Base-by-base conservation (phyloP, 2,797 vertebrate species). In the Serranus cabrilla region DNA sequence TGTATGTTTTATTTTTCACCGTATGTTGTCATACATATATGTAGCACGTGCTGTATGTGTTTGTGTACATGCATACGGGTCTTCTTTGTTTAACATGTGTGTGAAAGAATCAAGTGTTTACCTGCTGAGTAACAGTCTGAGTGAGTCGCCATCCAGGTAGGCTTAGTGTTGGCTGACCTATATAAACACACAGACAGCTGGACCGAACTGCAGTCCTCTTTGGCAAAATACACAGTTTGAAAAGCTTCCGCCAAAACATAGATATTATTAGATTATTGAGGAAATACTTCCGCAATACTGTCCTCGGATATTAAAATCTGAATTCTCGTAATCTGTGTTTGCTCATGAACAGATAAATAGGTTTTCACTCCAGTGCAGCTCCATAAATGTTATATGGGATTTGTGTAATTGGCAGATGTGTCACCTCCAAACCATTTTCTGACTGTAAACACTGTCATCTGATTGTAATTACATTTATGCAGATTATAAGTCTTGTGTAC, bases 161-260 rank as follows among this genome's bases (percentile, higher is more conserved):
- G 89, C 83, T 91, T 88, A 89, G 68, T 17, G 49, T 61, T 50
- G 77, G 50, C 72, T 89, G 92, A 91, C 92, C 89, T 67, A 89
- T 47, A 90, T 90, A 86, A 78, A 82, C 70, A 85, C 59, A 71
- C 43, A 23, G 81, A 85, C 89, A 83, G 76, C 76, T 90, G 86
- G 83, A 81, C 71, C 27, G 27, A 54, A 64, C 57, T 27, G 34
- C 40, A 51, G 65, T 23, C 42, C 51, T 74, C 58, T 17, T n/a
- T 57, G 72, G 72, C 52, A 57, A 74, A 76, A 71, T 31, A 47
- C 46, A 77, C 52, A 2, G 27, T 45, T 56, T 27, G 46, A 57
- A 70, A 43, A n/a, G 74, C 43, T 74, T 58, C 50, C 0, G 0
- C 16, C 9, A 71, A 37, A 82, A 82, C 55, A 56, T 63, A 58